These are phyloP conservation scores for Sarcophaga variegata DNA, from an alignment of 2,888 invertebrate species.

Conservation along the genomic window DNA sequence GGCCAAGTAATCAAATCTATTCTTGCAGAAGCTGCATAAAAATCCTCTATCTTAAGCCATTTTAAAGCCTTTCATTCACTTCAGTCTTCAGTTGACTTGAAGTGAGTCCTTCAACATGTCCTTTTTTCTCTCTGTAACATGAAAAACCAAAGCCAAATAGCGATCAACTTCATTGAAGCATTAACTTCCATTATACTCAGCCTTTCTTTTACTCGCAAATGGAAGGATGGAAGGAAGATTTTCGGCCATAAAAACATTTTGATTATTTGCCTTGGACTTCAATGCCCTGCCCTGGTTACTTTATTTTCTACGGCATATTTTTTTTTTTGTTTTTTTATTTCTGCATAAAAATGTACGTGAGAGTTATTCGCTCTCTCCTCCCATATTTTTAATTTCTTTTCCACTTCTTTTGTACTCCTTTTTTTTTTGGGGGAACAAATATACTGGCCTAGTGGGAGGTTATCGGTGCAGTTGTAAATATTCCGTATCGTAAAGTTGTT, in stretches of 20 bases:
- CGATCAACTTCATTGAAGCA: no score
- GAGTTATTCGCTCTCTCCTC: background rate
- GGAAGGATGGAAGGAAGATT: background rate
- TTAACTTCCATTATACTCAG: no score
- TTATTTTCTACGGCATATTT: background rate
- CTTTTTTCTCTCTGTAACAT: no score
- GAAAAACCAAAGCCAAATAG: no score
- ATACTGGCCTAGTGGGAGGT: constrained; percentile 56
- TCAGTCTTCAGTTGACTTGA: no score
- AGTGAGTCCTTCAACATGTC: no score
- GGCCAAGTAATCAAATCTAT: no score
- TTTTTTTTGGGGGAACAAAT: background rate
- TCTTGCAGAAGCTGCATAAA: no score
- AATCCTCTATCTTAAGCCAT: no score
- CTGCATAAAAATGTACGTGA: constrained; percentile 8
- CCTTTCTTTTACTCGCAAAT: no score
- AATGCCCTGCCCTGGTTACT: background rate
- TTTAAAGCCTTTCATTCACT: no score
- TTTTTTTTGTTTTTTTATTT: constrained; percentile 32
- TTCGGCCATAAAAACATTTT: background rate
- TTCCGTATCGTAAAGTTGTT: constrained; percentile 13
- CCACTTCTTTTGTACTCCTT: background rate
- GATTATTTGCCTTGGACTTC: background rate
- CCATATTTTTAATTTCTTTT: constrained; percentile 12
- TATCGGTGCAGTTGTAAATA: constrained; percentile 23